These are phyloP conservation scores for Ectropis crepuscularia DNA, from an alignment of 2,888 invertebrate genomes.

Conservation along the genomic window DNA sequence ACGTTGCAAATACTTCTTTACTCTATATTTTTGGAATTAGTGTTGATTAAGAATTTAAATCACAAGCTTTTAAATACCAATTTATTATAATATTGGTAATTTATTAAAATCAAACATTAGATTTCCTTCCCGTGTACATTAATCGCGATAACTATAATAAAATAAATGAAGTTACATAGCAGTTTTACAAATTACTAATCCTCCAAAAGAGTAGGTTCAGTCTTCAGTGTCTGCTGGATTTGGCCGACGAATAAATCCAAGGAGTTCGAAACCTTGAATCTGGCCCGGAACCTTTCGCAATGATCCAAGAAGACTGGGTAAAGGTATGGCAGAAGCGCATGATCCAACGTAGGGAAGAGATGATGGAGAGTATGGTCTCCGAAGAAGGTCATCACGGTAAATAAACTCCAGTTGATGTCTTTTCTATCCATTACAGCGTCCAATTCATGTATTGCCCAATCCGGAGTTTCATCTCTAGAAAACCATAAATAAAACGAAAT, in stretches of 20 bases:
- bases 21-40: too few species aligned
- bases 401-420: conserved; percentile 86
- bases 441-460: conserved; percentile 91
- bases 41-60: too few species aligned
- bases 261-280: conserved; percentile 71
- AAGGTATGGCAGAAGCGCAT: conserved; percentile 86
- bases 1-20: too few species aligned
- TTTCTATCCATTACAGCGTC: conserved; percentile 89
- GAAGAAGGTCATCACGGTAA: conserved; percentile 88
- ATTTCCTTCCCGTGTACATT: not conserved
- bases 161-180: not conserved
- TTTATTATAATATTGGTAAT: too few species aligned
- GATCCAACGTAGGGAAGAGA: conserved; percentile 91
- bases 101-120: too few species aligned
- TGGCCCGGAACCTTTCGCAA: conserved; percentile 81
- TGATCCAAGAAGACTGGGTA: conserved; percentile 76
- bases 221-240: conserved; percentile 48
- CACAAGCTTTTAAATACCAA: too few species aligned
- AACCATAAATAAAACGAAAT: too few species aligned
- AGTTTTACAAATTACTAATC: conserved; percentile 6
- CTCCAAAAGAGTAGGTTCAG: conserved; percentile 39
- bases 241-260: conserved; percentile 87
- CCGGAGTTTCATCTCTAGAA: conserved; percentile 68
- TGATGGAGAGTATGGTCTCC: conserved; percentile 92
- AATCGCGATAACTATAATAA: not conserved